phyloP scores from a whole-genome alignment of 2,113 vertebrate genomes.

The Trochalopteron elliotii region DNA sequence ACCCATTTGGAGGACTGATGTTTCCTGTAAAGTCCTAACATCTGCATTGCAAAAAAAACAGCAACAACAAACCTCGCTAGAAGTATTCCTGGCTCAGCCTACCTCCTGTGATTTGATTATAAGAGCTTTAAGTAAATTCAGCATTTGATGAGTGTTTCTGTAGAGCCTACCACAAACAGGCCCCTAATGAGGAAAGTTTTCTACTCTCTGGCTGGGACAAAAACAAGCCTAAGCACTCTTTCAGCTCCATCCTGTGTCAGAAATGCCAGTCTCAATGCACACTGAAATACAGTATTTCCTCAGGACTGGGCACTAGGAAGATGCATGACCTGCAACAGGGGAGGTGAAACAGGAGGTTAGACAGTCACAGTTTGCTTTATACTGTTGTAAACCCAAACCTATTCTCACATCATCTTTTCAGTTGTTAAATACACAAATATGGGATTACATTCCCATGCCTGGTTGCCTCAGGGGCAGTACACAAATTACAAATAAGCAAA shows the following conservation, averaged over 20 bases:
- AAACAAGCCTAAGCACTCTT: background rate
- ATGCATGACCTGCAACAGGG: background rate
- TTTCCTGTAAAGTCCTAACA: background rate
- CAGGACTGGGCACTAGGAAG: background rate
- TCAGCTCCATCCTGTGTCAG: background rate
- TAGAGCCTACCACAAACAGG: background rate
- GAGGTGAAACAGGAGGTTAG: background rate
- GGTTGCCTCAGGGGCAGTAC: background rate
- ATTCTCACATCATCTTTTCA: background rate
- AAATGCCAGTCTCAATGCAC: background rate
- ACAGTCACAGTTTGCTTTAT: background rate
- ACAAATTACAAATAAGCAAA: slow-evolving; percentile 11
- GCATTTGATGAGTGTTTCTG: background rate
- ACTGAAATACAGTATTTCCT: background rate
- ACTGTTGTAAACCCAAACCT: background rate
- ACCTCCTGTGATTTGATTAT: background rate
- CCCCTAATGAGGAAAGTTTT: background rate
- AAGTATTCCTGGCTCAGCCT: background rate
- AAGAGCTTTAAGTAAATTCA: background rate
- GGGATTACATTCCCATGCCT: background rate
- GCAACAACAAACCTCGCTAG: background rate
- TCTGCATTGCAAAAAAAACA: background rate
- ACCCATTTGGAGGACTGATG: background rate
- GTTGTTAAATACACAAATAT: background rate
- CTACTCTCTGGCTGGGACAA: background rate